Conservation (phyloP, 1,140 invertebrate genomes). For the Paracyclopina nana region DNA sequence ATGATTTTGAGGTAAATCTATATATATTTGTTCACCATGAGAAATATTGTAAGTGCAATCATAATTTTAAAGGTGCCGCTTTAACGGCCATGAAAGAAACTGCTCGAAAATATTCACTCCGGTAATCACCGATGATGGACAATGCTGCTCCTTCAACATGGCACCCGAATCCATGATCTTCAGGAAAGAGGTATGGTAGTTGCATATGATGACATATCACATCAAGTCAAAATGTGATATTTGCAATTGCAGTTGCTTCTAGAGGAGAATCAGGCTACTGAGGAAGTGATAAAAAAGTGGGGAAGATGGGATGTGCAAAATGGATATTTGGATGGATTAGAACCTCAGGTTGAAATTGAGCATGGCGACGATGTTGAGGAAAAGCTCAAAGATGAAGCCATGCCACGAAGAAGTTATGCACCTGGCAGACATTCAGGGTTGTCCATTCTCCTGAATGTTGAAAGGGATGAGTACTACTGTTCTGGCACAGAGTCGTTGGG, state of each 20-base stretch:
- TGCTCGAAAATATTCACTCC: conserved; percentile 3
- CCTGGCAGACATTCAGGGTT: conserved; percentile 1
- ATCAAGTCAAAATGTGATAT: too few relatives aligned
- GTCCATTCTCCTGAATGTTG: conserved; percentile 5
- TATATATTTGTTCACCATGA: too few relatives aligned
- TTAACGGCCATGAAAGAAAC: not conserved
- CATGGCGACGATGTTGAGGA: not conserved
- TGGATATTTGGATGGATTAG: too few relatives aligned
- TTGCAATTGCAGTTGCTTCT: too few relatives aligned
- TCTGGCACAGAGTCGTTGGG: conserved; percentile 9
- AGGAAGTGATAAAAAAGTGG: not conserved
- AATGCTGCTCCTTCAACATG: conserved; percentile 12
- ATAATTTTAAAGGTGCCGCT: too few relatives aligned
- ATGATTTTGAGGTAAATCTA: too few relatives aligned
- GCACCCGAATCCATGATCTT: conserved; percentile 2
- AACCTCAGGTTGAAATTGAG: too few relatives aligned
- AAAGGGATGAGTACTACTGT: conserved; percentile 10
- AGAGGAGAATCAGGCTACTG: too few relatives aligned
- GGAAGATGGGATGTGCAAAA: conserved; percentile 3
- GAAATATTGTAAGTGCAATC: too few relatives aligned
- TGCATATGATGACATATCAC: too few relatives aligned
- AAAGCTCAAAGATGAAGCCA: not conserved
- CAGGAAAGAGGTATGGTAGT: too few relatives aligned
- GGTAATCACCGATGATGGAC: conserved; percentile 8
- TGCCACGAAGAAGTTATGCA: not conserved